Evolutionary conservation across 2,888 invertebrate genomes (phyloP).

Genomic region (Pachliopta kotzebuea): DNA sequence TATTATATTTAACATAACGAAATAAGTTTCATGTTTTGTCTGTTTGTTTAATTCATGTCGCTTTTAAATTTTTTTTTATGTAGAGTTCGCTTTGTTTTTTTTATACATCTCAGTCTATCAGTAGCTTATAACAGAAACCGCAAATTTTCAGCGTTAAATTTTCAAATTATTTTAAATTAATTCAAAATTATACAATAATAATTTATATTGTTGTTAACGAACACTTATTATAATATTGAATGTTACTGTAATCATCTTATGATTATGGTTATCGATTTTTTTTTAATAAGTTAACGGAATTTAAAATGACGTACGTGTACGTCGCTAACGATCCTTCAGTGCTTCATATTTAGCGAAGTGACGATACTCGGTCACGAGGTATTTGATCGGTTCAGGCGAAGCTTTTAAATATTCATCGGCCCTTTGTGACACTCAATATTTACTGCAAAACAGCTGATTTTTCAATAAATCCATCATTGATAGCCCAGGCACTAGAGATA

Average conservation of each 20-base stretch:
- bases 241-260: neutral
- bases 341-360: constrained; percentile 18
- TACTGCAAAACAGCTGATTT: constrained; percentile 41
- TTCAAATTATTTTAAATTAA: neutral
- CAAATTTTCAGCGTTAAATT: neutral
- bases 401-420: constrained; percentile 66
- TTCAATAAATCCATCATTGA: constrained; percentile 37
- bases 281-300: neutral
- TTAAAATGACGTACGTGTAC: neutral
- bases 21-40: too few species aligned
- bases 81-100: neutral
- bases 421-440: constrained; percentile 48
- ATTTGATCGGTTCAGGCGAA: constrained; percentile 57
- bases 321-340: constrained; percentile 6
- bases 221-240: too few species aligned
- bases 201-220: too few species aligned
- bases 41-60: neutral
- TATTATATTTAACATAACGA: too few species aligned
- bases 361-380: constrained; percentile 33
- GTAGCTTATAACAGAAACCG: neutral
- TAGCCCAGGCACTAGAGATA: neutral
- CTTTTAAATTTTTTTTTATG: neutral
- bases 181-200: too few species aligned
- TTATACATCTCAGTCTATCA: neutral
- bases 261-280: neutral